These are phyloP conservation scores for Sisyra terminalis DNA, from an alignment of 2,888 invertebrate genomes.

Conservation along the genomic window DNA sequence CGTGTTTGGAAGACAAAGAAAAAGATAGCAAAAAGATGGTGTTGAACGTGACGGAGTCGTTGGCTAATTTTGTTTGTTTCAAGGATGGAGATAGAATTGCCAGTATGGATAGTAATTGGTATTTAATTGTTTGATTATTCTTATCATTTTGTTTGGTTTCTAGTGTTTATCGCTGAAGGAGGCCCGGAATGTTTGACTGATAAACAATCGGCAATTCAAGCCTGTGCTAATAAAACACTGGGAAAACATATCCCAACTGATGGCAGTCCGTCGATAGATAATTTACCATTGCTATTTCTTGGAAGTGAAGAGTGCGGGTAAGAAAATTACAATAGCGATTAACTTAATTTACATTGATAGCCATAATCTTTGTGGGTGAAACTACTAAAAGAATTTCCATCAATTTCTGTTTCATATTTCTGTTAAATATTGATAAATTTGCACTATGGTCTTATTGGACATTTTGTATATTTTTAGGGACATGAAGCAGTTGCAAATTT, in stretches of 20 bases:
- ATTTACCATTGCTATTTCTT: conserved; percentile 40
- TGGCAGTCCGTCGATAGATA: conserved; percentile 24
- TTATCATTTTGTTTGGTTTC: background rate
- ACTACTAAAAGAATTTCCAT: too few species aligned
- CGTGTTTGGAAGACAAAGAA: conserved; percentile 47
- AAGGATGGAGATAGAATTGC: conserved; percentile 74
- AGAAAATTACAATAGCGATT: conserved; percentile 15
- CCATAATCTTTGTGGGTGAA: too few species aligned
- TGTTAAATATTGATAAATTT: too few species aligned
- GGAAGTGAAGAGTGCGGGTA: conserved; percentile 37
- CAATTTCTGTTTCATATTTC: too few species aligned
- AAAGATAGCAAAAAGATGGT: conserved; percentile 40
- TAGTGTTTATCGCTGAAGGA: conserved; percentile 67
- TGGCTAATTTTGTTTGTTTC: conserved; percentile 56
- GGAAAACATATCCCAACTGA: conserved; percentile 31
- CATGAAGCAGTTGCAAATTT: conserved; percentile 34
- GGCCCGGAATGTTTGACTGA: conserved; percentile 56
- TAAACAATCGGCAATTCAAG: conserved; percentile 39
- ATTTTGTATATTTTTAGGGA: conserved; percentile 28
- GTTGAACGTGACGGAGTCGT: conserved; percentile 48
- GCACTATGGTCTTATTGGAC: conserved; percentile 4
- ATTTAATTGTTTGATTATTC: background rate
- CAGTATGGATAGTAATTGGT: conserved; percentile 31
- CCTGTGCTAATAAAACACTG: conserved; percentile 46
- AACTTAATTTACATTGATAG: too few species aligned